Percentiles rank a stretch among this genome's conserved stretches.
These are phyloP conservation scores for Protophormia terraenovae DNA, from an alignment of 2,888 invertebrate species.

Conservation along the genomic window DNA sequence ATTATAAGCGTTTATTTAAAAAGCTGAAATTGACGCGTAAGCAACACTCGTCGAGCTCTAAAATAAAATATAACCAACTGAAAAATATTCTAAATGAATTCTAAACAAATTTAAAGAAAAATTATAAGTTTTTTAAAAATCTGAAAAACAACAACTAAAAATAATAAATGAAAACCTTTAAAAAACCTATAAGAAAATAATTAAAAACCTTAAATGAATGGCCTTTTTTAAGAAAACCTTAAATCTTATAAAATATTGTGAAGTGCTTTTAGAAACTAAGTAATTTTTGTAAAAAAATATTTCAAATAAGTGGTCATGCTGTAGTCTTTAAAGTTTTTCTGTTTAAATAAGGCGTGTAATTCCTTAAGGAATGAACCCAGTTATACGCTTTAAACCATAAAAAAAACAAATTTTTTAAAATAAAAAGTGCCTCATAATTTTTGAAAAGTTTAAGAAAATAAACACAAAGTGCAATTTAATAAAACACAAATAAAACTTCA, in stretches of 20 bases:
- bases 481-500: conserved; percentile 14
- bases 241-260: not conserved
- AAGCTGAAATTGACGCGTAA: conserved; percentile 70
- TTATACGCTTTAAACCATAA: conserved; percentile 6
- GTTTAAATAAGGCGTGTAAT: conserved; percentile 18
- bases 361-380: conserved; percentile 39
- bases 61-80: conserved; percentile 13
- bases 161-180: not conserved
- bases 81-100: conserved; percentile 4
- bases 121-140: not conserved
- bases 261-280: not conserved
- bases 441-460: not conserved
- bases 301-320: conserved; percentile 30
- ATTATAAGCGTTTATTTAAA: conserved; percentile 70
- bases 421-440: conserved; percentile 54
- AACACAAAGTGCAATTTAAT: conserved; percentile 65
- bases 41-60: conserved; percentile 67
- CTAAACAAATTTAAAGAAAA: not conserved
- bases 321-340: conserved; percentile 37
- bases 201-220: conserved; percentile 35
- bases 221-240: conserved; percentile 1
- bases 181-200: no score
- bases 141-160: not conserved
- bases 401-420: not conserved
- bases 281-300: conserved; percentile 13